phyloP scores from a whole-genome alignment of 2,797 vertebrate genomes.

The Gymnodraco acuticeps region DNA sequence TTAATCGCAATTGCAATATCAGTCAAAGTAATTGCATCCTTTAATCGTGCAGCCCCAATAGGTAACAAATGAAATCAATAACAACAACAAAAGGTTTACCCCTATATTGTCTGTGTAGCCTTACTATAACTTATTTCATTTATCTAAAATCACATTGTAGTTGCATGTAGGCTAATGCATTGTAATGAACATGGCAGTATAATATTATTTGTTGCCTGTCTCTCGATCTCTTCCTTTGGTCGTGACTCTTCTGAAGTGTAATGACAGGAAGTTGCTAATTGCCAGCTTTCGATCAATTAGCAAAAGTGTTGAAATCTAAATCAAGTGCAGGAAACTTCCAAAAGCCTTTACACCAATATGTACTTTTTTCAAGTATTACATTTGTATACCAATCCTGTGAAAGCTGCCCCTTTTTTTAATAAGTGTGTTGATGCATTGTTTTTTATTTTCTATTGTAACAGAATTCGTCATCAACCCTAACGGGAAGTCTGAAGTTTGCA shows the following conservation, averaged over 20 bases:
- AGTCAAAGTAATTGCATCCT: too few relatives aligned
- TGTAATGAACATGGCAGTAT: not conserved
- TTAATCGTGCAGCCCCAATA: too few relatives aligned
- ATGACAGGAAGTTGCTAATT: not conserved
- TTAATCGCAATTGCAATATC: too few relatives aligned
- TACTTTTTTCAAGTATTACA: not conserved
- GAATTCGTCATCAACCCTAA: conserved; percentile 99
- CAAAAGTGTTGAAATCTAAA: not conserved
- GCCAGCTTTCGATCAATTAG: not conserved
- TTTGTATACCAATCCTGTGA: not conserved
- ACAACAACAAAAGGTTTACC: not conserved
- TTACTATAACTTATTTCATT: too few relatives aligned
- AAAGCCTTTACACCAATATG: not conserved
- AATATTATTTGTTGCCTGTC: not conserved
- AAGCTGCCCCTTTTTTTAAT: not conserved
- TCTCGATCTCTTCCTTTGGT: too few relatives aligned
- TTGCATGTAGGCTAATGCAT: not conserved
- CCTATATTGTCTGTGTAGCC: not conserved
- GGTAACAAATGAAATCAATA: not conserved
- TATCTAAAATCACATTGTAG: too few relatives aligned
- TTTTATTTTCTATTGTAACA: conserved; percentile 67
- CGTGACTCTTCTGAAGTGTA: not conserved
- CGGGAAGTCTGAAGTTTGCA: conserved; percentile 99
- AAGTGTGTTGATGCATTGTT: not conserved
- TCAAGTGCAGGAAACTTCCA: not conserved